phyloP scores from a whole-genome alignment of 2,888 invertebrate species.

The Mesorhabditis spiculigera region DNA sequence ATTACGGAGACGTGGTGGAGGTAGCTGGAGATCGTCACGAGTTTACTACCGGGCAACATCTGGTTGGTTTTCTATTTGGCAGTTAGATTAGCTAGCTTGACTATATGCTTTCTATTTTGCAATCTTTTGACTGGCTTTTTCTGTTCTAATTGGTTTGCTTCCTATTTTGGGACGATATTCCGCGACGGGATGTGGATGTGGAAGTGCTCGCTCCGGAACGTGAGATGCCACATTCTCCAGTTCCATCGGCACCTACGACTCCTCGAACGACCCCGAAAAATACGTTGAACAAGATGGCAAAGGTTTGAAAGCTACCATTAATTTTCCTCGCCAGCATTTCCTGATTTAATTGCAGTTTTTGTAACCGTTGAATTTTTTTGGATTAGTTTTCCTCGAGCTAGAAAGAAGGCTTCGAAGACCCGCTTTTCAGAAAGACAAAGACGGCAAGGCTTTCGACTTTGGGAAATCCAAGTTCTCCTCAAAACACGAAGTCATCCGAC shows the following conservation, averaged over 20 bases:
- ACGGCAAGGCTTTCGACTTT: conserved; percentile 43
- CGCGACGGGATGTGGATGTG: conserved; percentile 6
- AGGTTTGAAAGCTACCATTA: not conserved
- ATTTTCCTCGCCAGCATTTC: not conserved
- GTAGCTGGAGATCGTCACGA: not conserved
- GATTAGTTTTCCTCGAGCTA: not conserved
- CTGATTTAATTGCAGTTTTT: not conserved
- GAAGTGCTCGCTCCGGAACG: conserved; percentile 26
- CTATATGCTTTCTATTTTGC: too few species aligned
- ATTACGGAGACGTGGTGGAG: not conserved
- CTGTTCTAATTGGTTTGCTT: not conserved
- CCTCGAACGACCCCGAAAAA: conserved; percentile 51
- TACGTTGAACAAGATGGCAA: conserved; percentile 41
- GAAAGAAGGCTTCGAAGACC: not conserved
- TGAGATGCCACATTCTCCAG: conserved; percentile 41
- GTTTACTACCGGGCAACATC: not conserved
- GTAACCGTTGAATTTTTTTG: not conserved
- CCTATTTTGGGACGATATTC: not conserved
- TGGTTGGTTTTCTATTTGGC: not conserved
- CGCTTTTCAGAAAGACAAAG: not conserved
- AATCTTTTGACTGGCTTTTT: too few species aligned
- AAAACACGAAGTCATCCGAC: conserved; percentile 53
- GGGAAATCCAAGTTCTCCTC: conserved; percentile 54
- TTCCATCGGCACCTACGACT: conserved; percentile 40
- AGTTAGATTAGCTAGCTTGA: not conserved